Percentiles rank a stretch among this genome's conserved stretches.
Evolutionary conservation across 2,888 invertebrate species (phyloP).

Genomic region (Polia nebulosa): DNA sequence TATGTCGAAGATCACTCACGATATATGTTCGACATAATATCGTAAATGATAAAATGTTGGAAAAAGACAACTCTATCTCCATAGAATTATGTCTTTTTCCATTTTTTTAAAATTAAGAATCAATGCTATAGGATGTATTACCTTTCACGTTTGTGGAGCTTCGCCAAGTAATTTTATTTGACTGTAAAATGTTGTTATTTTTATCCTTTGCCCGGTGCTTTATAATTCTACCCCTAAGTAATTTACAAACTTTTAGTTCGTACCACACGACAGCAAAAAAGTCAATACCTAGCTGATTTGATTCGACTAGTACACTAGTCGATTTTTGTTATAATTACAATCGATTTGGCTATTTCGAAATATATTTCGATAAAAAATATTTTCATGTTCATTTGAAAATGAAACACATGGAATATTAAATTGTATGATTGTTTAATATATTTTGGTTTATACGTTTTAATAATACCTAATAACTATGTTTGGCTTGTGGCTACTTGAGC

Average conservation of each 20-base stretch:
- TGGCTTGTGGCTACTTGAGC: slow-evolving; percentile 48
- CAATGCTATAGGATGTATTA: neutral
- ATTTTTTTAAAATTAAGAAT: neutral
- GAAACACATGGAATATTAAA: slow-evolving; percentile 32
- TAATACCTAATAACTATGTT: slow-evolving; percentile 27
- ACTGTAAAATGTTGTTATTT: slow-evolving; percentile 22
- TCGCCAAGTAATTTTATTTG: neutral
- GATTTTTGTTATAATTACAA: slow-evolving; percentile 14
- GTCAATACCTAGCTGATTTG: neutral
- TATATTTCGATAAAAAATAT: slow-evolving; percentile 7
- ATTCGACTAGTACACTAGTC: slow-evolving; percentile 22
- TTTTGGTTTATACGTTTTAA: slow-evolving; percentile 51
- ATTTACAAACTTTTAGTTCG: slow-evolving; percentile 18
- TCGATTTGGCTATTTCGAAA: slow-evolving; percentile 15
- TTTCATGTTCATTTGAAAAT: too few species aligned
- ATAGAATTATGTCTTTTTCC: neutral
- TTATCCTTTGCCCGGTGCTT: slow-evolving; percentile 34
- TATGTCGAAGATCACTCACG: too few species aligned
- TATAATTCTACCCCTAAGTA: slow-evolving; percentile 10
- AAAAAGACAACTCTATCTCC: too few species aligned
- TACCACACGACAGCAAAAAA: neutral
- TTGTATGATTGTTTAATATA: slow-evolving; percentile 54
- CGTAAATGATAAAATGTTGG: too few species aligned
- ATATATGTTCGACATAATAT: too few species aligned
- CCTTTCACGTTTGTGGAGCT: neutral